Base-by-base conservation (phyloP, 2,888 invertebrate genomes). In the Plebejus melissa region DNA sequence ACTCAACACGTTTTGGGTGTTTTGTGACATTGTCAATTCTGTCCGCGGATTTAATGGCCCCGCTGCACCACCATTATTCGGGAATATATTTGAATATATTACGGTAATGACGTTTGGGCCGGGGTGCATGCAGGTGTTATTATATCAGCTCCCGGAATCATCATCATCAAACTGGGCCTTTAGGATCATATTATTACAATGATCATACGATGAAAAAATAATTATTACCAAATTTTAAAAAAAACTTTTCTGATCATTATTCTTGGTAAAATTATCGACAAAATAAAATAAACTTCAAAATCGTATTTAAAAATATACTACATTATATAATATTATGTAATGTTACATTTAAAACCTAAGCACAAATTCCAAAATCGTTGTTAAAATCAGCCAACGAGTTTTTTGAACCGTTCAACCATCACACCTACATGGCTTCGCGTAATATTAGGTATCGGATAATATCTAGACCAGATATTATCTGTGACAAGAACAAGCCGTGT, bases 81-180 rank as follows among this genome's bases (percentile, higher is more conserved):
- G 84, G 86, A 83, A 88, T 89, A 84, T 83, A 91, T 92, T 91
- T 89, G 87, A 90, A 91, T 91, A 89, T 83, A 90, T 91, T 90
- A 89, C 60, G 60, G 75, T 84, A 90, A 87, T 84, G 81, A 83
- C 83, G 84, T 87, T 87, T 85, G 83, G 83, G 80, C 82, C 80
- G 82, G 77, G 79, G 83, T 84, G 87, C 82, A 84, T 85, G 85
- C 90, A 90, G 90, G 89, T 91, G 86, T 80, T 81, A 82, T 81
- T 81, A 85, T 85, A 69, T 74, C 32, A 46, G 36, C 58, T 50
- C 11, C 41, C 65, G 69, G 74, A 38, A 74, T 76, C 71, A 50
- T 28, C 28, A 46, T 28, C 9, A 22, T 70, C 70, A 28, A 16
- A 7, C 22, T 9, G 46, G 46, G 46, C 46, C 2, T 46, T 46